Evolutionary conservation across 2,797 vertebrate genomes (phyloP).

Genomic region (Semaprochilodus insignis): DNA sequence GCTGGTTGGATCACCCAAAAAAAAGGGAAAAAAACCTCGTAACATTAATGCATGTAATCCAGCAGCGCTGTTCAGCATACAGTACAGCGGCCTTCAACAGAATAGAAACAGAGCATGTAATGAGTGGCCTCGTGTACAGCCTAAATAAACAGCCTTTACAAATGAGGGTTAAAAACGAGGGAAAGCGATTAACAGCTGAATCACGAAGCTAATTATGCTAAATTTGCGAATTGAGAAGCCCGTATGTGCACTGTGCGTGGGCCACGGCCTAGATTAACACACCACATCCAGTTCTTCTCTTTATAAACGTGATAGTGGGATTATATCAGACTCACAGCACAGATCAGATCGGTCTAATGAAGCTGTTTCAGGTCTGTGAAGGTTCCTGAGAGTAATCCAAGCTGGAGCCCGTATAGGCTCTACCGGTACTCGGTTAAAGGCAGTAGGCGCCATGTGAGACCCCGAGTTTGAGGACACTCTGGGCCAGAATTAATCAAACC

Average conservation of each 20-base stretch:
- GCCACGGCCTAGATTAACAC: not conserved
- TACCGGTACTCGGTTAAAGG: slow-evolving; percentile 15
- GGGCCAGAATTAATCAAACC: slow-evolving; percentile 8
- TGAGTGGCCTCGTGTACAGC: slow-evolving; percentile 19
- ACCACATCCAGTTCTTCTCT: not conserved
- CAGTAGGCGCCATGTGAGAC: slow-evolving; percentile 60
- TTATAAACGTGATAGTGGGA: not conserved
- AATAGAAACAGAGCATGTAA: not conserved
- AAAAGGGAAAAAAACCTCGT: not conserved
- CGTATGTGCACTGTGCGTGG: not conserved
- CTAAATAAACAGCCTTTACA: no score
- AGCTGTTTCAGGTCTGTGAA: not conserved
- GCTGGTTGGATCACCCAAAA: not conserved
- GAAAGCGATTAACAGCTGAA: not conserved
- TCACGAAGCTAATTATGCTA: not conserved
- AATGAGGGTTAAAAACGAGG: not conserved
- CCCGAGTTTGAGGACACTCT: slow-evolving; percentile 40
- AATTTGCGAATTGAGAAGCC: not conserved
- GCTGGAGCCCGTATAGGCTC: not conserved
- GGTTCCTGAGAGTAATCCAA: not conserved
- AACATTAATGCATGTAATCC: not conserved
- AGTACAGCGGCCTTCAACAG: not conserved
- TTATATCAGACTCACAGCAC: no score
- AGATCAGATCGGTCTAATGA: not conserved
- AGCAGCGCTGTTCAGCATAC: not conserved